A percentile compares a stretch with the other conserved stretches of the same genome.
Evolutionary conservation across 2,113 vertebrate species (phyloP).

Genomic region (Mugil cephalus): DNA sequence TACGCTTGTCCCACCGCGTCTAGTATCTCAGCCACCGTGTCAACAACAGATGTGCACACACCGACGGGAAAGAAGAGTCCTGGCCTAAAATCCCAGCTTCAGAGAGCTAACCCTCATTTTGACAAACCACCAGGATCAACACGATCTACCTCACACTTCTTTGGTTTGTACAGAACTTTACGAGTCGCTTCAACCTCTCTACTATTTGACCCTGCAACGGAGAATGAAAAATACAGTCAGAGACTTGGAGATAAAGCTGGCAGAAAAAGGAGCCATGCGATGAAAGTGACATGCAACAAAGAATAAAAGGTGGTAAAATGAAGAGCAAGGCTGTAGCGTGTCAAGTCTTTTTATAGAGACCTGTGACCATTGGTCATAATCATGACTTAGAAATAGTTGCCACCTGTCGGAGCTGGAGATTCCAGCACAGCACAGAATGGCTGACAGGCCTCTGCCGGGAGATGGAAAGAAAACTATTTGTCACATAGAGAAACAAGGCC

Average conservation of each 20-base stretch:
- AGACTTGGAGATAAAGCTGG: background rate
- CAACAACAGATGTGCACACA: conserved; percentile 42
- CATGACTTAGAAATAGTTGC: conserved; percentile 60
- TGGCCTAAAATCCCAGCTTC: conserved; percentile 12
- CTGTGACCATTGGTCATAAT: conserved; percentile 26
- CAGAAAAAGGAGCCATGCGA: conserved; percentile 15
- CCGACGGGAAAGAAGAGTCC: conserved; percentile 22
- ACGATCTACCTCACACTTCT: conserved; percentile 14
- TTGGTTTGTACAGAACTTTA: conserved; percentile 28
- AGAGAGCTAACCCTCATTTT: too few relatives aligned
- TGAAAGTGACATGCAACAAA: conserved; percentile 13
- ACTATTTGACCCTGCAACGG: conserved; percentile 12
- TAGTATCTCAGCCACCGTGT: conserved; percentile 23
- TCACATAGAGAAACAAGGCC: background rate
- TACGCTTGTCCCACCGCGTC: background rate
- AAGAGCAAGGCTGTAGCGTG: conserved; percentile 13
- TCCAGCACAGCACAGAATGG: conserved; percentile 5
- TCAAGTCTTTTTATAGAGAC: conserved; percentile 56
- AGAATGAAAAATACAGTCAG: background rate
- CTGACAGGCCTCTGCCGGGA: conserved; percentile 1
- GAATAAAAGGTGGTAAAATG: conserved; percentile 23
- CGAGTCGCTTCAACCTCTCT: conserved; percentile 16
- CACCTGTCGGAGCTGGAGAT: conserved; percentile 66
- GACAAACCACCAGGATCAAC: background rate
- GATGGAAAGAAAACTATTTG: conserved; percentile 10